phyloP scores from a whole-genome alignment of 2,888 invertebrate species.

The Epistrophella euchroma region DNA sequence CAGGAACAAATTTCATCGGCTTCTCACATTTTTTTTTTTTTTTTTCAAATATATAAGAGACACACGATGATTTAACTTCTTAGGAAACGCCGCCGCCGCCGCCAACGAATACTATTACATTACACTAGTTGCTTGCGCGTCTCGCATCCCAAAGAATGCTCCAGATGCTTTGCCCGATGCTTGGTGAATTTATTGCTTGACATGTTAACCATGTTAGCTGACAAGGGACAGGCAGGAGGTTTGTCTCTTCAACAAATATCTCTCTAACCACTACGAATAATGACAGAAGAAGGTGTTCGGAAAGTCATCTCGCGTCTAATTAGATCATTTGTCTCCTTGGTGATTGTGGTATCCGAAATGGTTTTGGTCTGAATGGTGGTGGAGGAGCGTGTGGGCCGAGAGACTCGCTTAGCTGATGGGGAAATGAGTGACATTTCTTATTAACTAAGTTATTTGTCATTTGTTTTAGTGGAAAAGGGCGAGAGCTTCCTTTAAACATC shows the following conservation, averaged over 20 bases:
- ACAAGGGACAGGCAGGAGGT: slow-evolving; percentile 41
- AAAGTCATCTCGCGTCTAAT: slow-evolving; percentile 74
- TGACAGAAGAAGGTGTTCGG: slow-evolving; percentile 70
- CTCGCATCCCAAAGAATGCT: slow-evolving; percentile 19
- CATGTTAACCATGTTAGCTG: slow-evolving; percentile 66
- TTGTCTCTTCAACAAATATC: slow-evolving; percentile 14
- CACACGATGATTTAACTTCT: slow-evolving; percentile 59
- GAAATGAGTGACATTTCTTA: slow-evolving; percentile 73
- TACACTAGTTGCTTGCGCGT: too few species aligned
- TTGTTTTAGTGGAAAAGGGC: slow-evolving; percentile 34
- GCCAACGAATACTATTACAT: slow-evolving; percentile 18
- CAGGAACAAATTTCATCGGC: slow-evolving; percentile 73
- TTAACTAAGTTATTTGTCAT: slow-evolving; percentile 71
- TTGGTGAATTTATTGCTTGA: slow-evolving; percentile 71
- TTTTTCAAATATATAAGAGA: slow-evolving; percentile 23
- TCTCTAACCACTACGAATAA: slow-evolving; percentile 31
- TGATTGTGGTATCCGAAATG: slow-evolving; percentile 16
- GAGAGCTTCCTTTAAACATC: slow-evolving; percentile 34
- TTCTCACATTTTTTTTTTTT: slow-evolving; percentile 39
- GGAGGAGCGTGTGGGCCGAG: slow-evolving; percentile 12
- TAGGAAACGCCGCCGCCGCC: slow-evolving; percentile 63
- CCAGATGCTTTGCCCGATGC: slow-evolving; percentile 63
- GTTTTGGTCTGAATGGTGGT: neutral
- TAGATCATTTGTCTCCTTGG: slow-evolving; percentile 72
- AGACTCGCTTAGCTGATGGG: slow-evolving; percentile 11